Percentiles rank a stretch among this genome's conserved stretches.
Evolutionary conservation across 2,888 invertebrate genomes (phyloP).

Genomic region (Dasysyrphus albostriatus): DNA sequence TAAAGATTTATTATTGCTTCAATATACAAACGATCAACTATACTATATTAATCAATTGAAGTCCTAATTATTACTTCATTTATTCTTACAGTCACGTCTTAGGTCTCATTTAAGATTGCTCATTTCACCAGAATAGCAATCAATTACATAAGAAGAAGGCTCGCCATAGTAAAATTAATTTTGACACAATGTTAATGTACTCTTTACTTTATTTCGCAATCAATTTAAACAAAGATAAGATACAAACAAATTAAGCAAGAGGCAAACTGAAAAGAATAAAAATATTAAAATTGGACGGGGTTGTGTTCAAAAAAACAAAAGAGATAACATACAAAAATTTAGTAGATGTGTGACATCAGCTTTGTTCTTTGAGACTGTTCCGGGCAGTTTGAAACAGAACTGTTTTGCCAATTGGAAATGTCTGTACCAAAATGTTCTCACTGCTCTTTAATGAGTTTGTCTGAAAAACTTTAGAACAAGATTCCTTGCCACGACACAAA

Average conservation of each 20-base stretch:
- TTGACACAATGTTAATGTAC: not conserved
- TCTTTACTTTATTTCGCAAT: not conserved
- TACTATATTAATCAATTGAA: not conserved
- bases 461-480: no score
- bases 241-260: not conserved
- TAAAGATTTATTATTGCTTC: not conserved
- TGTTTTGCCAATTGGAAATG: no score
- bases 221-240: conserved; percentile 4
- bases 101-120: not conserved
- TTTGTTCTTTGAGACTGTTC: not conserved
- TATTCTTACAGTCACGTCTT: not conserved
- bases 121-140: conserved; percentile 29
- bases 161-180: conserved; percentile 8
- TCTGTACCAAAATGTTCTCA: no score
- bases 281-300: not conserved
- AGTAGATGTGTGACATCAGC: not conserved
- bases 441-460: no score
- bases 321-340: not conserved
- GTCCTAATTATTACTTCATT: not conserved
- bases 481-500: no score
- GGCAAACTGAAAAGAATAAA: no score
- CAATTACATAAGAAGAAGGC: conserved; percentile 32
- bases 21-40: not conserved
- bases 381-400: no score
- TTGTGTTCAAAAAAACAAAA: not conserved